Evolutionary conservation across 2,113 vertebrate genomes (phyloP), one percentile per base, ranked within the genome.

Genomic region (Cyprinus carpio): DNA sequence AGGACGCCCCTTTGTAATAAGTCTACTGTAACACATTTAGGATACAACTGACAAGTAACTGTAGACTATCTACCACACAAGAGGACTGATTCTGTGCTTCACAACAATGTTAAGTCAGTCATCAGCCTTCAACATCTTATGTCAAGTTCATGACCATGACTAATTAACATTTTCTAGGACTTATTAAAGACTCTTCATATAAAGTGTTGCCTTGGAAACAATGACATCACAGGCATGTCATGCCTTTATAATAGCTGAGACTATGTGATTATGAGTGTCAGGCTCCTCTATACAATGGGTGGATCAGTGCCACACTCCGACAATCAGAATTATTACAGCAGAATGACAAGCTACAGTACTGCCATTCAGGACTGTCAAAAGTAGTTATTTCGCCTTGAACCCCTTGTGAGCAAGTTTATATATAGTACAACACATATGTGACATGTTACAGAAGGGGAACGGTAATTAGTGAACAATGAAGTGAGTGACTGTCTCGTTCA

Each of bases 401-500:
- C 90, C 91, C 92, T 92, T 93, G 90, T 90, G 93, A 92, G 90
- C 89, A 88, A 84, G 91, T 90, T 76, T 86, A 85, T 88, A 89
- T 91, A 88, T 92, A 94, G 93, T 91, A 92, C 92, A 18, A 46
- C 65, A 82, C 49, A 84, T 85, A 92, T 93, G 93, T 91, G 92
- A 91, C 91, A 91, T 92, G 92, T 92, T 82, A 84, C 27, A 67
- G 90, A 89, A 91, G 90, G 90, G 92, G 93, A 91, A 90, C 91
- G 91, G 93, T 93, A 94, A 95, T 95, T 95, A 94, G 93, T 92
- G 92, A 91, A 92, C 92, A 95, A 94, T 94, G 93, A 94, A 94
- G 90, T 92, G 91, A 94, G 93, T 93, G 90, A 93, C 90, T 84
- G 56, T 69, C 77, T 88, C n/a, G 25, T 74, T 84, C 75, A 91